Conservation (phyloP, 2,797 vertebrate species). For the Chromobotia macracanthus region DNA sequence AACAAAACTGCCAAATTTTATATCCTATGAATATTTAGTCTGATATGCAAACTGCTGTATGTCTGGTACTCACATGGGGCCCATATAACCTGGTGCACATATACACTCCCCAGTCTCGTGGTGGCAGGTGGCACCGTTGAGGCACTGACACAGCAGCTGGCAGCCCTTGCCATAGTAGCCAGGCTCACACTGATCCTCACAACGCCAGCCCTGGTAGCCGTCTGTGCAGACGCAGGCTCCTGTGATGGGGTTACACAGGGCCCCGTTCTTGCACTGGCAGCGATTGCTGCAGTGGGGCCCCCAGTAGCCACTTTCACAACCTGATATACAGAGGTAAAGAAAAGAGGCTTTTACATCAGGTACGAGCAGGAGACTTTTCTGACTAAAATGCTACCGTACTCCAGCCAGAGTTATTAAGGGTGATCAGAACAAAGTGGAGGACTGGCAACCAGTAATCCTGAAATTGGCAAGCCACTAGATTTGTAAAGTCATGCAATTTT, state of each 20-base stretch:
- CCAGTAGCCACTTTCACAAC: conserved; percentile 96
- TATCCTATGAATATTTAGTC: neutral
- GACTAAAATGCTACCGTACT: too few relatives aligned
- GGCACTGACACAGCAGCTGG: conserved; percentile 94
- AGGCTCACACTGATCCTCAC: conserved; percentile 89
- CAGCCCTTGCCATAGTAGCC: conserved; percentile 94
- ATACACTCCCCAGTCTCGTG: conserved; percentile 94
- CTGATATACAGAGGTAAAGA: conserved; percentile 69
- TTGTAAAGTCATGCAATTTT: conserved; percentile 59
- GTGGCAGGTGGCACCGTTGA: conserved; percentile 92
- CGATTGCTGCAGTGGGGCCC: conserved; percentile 98
- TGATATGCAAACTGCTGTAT: neutral
- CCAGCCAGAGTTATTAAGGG: too few relatives aligned
- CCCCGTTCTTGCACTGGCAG: conserved; percentile 95
- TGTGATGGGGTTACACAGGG: conserved; percentile 98
- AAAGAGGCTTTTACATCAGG: neutral
- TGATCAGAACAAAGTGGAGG: too few relatives aligned
- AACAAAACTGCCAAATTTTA: too few relatives aligned
- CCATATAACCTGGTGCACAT: conserved; percentile 92
- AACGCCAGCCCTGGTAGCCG: conserved; percentile 96
- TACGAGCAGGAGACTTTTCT: too few relatives aligned
- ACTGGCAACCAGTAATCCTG: conserved; percentile 28
- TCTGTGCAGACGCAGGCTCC: conserved; percentile 95
- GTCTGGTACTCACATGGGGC: conserved; percentile 89
- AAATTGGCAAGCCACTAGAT: conserved; percentile 59